A percentile compares a stretch with the other conserved stretches of the same genome.
Conservation (phyloP, 2,797 vertebrate species). For the Gymnoscopelus braueri region DNA sequence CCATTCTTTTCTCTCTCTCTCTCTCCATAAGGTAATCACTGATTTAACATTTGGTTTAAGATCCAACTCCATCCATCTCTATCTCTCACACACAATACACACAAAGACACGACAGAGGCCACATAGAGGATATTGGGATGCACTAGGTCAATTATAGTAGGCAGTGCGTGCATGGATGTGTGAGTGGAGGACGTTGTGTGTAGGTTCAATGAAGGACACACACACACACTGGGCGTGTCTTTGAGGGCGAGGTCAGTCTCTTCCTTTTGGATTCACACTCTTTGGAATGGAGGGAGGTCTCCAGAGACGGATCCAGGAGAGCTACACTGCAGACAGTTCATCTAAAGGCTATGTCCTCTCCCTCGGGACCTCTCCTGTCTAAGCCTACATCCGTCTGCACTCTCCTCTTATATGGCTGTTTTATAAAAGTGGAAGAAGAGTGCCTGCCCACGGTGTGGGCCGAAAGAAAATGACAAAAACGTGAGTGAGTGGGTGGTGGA, state of each 20-base stretch:
- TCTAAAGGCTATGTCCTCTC: slow-evolving; percentile 17
- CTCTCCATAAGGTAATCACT: slow-evolving; percentile 36
- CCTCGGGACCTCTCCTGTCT: slow-evolving; percentile 33
- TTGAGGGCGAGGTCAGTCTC: neutral
- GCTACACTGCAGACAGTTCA: slow-evolving; percentile 38
- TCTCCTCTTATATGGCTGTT: slow-evolving; percentile 4
- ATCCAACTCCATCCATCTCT: too few relatives aligned
- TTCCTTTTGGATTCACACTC: slow-evolving; percentile 62
- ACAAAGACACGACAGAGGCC: too few relatives aligned
- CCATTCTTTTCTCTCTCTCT: slow-evolving; percentile 29
- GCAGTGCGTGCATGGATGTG: too few relatives aligned
- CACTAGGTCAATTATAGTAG: too few relatives aligned
- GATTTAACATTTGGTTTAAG: slow-evolving; percentile 34
- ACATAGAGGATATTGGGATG: too few relatives aligned
- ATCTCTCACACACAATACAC: too few relatives aligned
- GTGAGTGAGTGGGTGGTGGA: too few relatives aligned
- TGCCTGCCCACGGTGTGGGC: too few relatives aligned
- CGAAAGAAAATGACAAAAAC: too few relatives aligned
- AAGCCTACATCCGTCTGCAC: slow-evolving; percentile 1
- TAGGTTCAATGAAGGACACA: slow-evolving; percentile 37
- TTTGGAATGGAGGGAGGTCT: slow-evolving; percentile 28
- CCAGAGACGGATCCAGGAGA: slow-evolving; percentile 22
- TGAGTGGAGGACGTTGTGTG: neutral
- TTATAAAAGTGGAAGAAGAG: too few relatives aligned
- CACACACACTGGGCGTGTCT: slow-evolving; percentile 1